A percentile compares a stretch with the other conserved stretches of the same genome.
Conservation (phyloP, 2,888 invertebrate species). For the Hololepta plana region DNA sequence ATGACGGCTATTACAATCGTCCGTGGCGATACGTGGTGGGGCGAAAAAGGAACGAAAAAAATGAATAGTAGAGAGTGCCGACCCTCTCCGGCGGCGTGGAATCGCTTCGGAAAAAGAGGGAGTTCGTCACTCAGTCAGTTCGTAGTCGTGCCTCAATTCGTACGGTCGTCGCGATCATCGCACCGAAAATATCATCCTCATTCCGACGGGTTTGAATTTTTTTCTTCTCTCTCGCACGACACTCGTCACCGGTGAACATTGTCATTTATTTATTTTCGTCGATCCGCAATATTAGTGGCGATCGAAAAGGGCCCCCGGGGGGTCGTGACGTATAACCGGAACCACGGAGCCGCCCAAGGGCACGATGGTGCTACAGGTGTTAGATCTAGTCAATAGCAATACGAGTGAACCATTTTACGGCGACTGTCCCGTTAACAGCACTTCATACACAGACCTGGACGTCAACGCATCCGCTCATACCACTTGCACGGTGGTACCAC, state of each 20-base stretch:
- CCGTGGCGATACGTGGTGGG: too few species aligned
- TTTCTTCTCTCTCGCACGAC: slow-evolving; percentile 11
- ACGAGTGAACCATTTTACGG: slow-evolving; percentile 57
- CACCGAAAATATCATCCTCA: too few species aligned
- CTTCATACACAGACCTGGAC: slow-evolving; percentile 26
- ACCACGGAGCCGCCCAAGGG: slow-evolving; percentile 33
- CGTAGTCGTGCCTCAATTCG: too few species aligned
- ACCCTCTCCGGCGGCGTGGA: too few species aligned
- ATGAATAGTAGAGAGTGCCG: too few species aligned
- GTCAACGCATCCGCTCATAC: slow-evolving; percentile 25
- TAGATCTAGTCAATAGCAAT: slow-evolving; percentile 33
- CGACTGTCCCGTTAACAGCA: slow-evolving; percentile 31
- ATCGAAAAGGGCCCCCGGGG: neutral
- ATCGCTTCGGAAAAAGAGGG: too few species aligned
- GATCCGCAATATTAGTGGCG: neutral
- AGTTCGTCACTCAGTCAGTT: too few species aligned
- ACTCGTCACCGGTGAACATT: slow-evolving; percentile 3
- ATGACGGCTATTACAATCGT: too few species aligned
- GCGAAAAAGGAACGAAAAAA: too few species aligned
- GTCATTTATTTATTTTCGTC: slow-evolving; percentile 3
- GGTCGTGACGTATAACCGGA: slow-evolving; percentile 19
- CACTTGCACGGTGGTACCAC: slow-evolving; percentile 26
- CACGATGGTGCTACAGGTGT: slow-evolving; percentile 60
- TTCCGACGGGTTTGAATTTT: too few species aligned
- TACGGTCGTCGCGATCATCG: too few species aligned